Evolutionary conservation across 2,888 invertebrate genomes (phyloP).

Genomic region (Gymnoscelis rufifasciata): DNA sequence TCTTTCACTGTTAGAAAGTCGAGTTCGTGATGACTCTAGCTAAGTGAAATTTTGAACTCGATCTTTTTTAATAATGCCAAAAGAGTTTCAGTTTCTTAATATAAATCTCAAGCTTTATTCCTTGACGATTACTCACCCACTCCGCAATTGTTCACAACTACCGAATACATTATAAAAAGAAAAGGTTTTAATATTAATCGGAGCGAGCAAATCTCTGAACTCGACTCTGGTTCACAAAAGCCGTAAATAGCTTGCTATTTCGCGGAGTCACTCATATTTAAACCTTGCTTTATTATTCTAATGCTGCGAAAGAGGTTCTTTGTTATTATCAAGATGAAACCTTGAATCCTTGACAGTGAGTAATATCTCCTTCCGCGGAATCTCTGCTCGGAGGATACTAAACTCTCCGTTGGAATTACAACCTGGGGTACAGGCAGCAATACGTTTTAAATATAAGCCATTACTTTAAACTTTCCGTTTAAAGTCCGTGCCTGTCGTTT

Average conservation of each 20-base stretch:
- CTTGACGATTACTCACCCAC: neutral
- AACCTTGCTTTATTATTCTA: conserved; percentile 35
- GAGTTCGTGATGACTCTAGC: too few relatives aligned
- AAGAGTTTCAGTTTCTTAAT: neutral
- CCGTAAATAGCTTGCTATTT: conserved; percentile 27
- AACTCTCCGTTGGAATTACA: conserved; percentile 33
- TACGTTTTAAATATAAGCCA: neutral
- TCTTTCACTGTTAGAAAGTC: too few relatives aligned
- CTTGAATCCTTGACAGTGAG: conserved; percentile 54
- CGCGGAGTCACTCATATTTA: conserved; percentile 30
- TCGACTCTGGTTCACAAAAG: conserved; percentile 29
- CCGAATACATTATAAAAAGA: conserved; percentile 16
- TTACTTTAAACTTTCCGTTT: conserved; percentile 26
- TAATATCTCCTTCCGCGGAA: conserved; percentile 51
- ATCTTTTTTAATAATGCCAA: neutral
- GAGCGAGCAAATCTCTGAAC: conserved; percentile 28
- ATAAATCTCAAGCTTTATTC: neutral
- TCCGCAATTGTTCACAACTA: conserved; percentile 13
- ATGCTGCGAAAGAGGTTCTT: conserved; percentile 36
- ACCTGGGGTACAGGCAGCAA: neutral
- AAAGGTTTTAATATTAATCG: conserved; percentile 25
- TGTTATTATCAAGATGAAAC: conserved; percentile 42
- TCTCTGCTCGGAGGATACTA: conserved; percentile 50
- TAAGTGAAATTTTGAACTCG: too few relatives aligned
- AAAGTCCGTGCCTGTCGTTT: conserved; percentile 21